These are phyloP conservation scores for Elysia crispata DNA, from an alignment of 2,888 invertebrate species.

Conservation along the genomic window DNA sequence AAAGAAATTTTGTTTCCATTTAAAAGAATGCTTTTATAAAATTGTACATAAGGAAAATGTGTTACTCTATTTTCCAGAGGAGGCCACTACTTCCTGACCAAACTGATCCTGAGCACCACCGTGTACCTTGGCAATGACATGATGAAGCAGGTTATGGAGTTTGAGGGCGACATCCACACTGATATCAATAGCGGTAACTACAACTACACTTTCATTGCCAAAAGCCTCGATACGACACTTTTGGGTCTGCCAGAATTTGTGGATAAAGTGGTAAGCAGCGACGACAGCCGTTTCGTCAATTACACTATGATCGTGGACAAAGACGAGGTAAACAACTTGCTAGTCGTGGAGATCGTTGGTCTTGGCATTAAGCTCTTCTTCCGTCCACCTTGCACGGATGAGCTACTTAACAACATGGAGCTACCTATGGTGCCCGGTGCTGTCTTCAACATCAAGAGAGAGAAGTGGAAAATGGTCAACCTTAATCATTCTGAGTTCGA, in stretches of 20 bases:
- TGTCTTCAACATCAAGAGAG: not conserved
- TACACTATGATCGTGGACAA: not conserved
- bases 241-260: not conserved
- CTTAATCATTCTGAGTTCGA: slow-evolving; percentile 9
- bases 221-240: slow-evolving; percentile 1
- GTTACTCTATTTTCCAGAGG: not conserved
- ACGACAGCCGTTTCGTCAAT: not conserved
- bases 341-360: not conserved
- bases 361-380: slow-evolving; percentile 28
- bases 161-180: not conserved
- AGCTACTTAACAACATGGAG: not conserved
- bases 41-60: too few species aligned
- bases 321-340: slow-evolving; percentile 10
- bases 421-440: slow-evolving; percentile 25
- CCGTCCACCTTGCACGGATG: not conserved
- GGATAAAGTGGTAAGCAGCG: not conserved
- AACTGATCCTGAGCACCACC: not conserved
- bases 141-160: not conserved
- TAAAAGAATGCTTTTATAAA: too few species aligned
- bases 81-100: slow-evolving; percentile 6
- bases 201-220: not conserved
- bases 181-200: not conserved
- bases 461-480: not conserved
- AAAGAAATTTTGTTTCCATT: too few species aligned
- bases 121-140: not conserved